A percentile compares a stretch with the other conserved stretches of the same genome.
These are phyloP conservation scores for Hylaeus anthracinus DNA, from an alignment of 1,140 invertebrate genomes.

Conservation along the genomic window DNA sequence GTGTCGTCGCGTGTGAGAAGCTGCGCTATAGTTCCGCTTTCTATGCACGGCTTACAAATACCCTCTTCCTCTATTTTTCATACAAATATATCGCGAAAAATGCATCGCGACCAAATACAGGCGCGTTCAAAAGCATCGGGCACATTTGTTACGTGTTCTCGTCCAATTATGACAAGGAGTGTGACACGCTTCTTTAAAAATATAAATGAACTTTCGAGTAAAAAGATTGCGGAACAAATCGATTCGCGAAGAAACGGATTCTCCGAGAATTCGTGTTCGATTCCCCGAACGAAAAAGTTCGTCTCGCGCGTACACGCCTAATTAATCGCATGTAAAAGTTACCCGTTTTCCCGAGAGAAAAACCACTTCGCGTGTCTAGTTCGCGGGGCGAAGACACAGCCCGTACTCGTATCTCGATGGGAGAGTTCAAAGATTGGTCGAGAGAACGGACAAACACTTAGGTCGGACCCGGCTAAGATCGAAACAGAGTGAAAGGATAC, in stretches of 20 bases:
- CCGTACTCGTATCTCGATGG: neutral
- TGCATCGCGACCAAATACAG: too few species aligned
- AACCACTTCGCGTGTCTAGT: neutral
- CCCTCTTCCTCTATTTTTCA: too few species aligned
- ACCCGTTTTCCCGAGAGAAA: neutral
- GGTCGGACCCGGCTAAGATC: conserved; percentile 2
- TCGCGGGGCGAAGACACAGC: neutral
- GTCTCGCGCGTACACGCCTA: neutral
- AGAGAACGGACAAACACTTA: neutral
- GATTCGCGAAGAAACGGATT: too few species aligned
- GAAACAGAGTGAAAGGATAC: conserved; percentile 37
- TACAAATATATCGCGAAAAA: neutral
- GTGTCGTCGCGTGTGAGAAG: conserved; percentile 10
- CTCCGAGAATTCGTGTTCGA: too few species aligned
- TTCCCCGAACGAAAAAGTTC: neutral
- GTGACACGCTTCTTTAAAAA: too few species aligned
- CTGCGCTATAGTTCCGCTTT: conserved; percentile 9
- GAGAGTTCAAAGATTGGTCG: conserved; percentile 3
- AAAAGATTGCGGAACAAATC: too few species aligned
- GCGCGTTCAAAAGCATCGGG: too few species aligned
- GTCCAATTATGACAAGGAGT: too few species aligned
- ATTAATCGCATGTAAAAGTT: neutral
- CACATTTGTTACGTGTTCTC: too few species aligned
- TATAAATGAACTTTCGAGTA: too few species aligned
- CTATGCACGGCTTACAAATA: conserved; percentile 23